These are phyloP conservation scores for Odontophorus gujanensis DNA, from an alignment of 2,113 vertebrate species.

Conservation along the genomic window DNA sequence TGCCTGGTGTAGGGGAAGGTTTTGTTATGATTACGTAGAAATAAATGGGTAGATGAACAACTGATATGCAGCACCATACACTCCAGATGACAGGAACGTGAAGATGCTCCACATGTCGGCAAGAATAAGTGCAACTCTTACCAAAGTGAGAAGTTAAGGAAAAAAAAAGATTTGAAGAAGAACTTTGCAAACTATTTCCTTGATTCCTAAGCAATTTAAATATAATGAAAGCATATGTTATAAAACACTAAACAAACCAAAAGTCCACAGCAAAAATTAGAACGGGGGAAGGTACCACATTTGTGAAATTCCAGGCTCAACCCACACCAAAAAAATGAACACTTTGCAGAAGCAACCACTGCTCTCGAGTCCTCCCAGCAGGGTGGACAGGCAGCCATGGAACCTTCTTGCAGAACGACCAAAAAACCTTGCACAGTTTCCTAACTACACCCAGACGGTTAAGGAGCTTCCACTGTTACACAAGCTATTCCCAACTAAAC, in stretches of 20 bases:
- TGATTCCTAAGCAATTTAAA: background rate
- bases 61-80: fast-evolving
- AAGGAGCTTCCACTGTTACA: background rate
- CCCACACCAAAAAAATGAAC: background rate
- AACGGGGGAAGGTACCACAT: background rate
- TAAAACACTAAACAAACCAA: background rate
- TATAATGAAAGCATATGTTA: background rate
- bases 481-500: background rate
- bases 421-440: background rate
- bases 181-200: background rate
- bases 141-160: fast-evolving
- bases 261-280: background rate
- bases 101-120: background rate
- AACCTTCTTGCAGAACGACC: background rate
- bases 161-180: background rate
- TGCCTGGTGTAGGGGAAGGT: conserved; percentile 81
- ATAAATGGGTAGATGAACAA: background rate
- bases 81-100: background rate
- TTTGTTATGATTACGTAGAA: background rate
- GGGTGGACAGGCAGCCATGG: background rate
- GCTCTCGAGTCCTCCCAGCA: background rate
- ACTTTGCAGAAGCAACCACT: background rate
- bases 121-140: background rate
- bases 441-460: background rate
- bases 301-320: background rate